phyloP scores from a whole-genome alignment of 2,113 vertebrate genomes.

The Rhagologus leucostigma region DNA sequence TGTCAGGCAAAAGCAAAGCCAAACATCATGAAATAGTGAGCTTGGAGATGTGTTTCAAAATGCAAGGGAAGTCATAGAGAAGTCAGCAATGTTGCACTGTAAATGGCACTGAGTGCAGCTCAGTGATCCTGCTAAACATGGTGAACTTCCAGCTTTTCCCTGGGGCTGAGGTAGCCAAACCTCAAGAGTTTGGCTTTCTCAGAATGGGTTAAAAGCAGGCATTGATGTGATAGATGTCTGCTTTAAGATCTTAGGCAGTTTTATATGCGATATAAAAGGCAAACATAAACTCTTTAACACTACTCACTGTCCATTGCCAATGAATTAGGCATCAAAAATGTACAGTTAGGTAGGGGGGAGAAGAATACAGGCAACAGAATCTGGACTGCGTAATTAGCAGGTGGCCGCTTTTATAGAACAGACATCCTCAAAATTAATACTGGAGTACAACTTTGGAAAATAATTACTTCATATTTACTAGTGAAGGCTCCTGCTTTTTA shows the following conservation, averaged over 20 bases:
- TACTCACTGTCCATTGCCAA: background rate
- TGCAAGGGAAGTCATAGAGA: background rate
- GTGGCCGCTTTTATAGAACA: background rate
- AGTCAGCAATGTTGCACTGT: background rate
- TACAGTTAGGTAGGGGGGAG: background rate
- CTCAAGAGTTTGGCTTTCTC: background rate
- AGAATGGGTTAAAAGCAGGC: background rate
- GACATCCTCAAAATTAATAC: background rate
- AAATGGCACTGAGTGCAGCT: background rate
- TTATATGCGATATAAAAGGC: background rate
- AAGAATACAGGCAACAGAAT: background rate
- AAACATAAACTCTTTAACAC: background rate
- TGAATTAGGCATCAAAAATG: background rate
- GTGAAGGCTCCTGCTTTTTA: background rate
- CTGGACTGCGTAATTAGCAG: background rate
- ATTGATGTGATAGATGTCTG: fast-evolving
- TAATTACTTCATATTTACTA: background rate
- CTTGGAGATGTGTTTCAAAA: background rate
- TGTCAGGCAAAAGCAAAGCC: background rate
- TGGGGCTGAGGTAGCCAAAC: background rate
- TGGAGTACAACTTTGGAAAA: background rate
- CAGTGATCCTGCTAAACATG: background rate
- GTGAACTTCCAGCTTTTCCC: background rate
- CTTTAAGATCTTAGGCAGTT: background rate
- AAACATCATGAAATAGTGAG: background rate